phyloP scores from a whole-genome alignment of 2,113 vertebrate genomes.

The Ranitomeya imitator region DNA sequence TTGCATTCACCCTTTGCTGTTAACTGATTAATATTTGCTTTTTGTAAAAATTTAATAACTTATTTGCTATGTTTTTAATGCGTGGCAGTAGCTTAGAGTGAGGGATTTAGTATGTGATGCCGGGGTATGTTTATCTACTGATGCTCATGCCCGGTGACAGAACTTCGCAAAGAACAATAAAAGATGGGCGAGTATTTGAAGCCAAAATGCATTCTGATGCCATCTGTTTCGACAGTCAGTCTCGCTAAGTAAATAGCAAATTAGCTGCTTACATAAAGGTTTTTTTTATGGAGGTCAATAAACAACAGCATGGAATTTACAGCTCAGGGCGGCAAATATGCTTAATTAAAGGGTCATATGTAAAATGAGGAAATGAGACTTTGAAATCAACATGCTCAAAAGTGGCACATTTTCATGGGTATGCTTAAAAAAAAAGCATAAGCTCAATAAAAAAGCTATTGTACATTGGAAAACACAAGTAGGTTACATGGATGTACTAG shows the following conservation, averaged over 20 bases:
- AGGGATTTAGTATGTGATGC: constrained; percentile 55
- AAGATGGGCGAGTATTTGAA: constrained; percentile 57
- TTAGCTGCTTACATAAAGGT: constrained; percentile 59
- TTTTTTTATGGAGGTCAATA: constrained; percentile 62
- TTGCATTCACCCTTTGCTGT: constrained; percentile 49
- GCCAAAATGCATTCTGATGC: constrained; percentile 44
- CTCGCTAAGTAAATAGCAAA: constrained; percentile 66
- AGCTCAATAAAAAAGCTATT: background rate
- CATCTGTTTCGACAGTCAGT: constrained; percentile 59
- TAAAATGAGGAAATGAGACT: constrained; percentile 60
- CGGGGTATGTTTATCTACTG: constrained; percentile 11
- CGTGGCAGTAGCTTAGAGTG: constrained; percentile 57
- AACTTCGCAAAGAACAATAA: constrained; percentile 60
- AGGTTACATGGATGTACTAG: background rate
- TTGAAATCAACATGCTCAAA: background rate
- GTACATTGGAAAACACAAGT: background rate
- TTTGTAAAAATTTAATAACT: constrained; percentile 64
- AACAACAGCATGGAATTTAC: constrained; percentile 63
- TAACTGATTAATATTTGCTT: constrained; percentile 66
- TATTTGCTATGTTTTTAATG: constrained; percentile 65
- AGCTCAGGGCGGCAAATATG: constrained; percentile 60
- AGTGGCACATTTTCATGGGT: background rate
- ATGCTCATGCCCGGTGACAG: constrained; percentile 42
- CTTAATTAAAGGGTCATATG: constrained; percentile 62
- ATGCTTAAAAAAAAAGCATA: background rate